These are phyloP conservation scores for Cyanoramphus novaezelandiae DNA, from an alignment of 2,113 vertebrate genomes.

Conservation along the genomic window DNA sequence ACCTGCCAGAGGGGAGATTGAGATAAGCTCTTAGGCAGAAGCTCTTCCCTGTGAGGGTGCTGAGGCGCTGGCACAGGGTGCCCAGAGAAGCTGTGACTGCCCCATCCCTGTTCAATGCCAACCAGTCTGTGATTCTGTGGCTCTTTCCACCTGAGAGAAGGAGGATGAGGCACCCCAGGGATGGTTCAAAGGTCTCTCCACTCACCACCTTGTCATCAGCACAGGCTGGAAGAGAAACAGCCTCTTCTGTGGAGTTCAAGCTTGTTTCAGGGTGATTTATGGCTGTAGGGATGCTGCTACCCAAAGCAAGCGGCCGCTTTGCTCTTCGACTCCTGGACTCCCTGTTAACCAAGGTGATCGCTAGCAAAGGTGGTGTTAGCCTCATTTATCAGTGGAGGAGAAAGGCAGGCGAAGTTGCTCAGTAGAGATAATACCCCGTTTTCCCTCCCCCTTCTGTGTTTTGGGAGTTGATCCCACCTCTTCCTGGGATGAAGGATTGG, in stretches of 20 bases:
- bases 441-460: fast-evolving
- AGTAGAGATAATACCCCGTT: fast-evolving
- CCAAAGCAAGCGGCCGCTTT: neutral
- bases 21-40: neutral
- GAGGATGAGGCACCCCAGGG: neutral
- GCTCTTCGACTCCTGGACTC: neutral
- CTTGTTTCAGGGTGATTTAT: constrained; percentile 54
- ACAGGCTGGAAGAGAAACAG: neutral
- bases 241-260: neutral
- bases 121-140: neutral
- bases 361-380: neutral
- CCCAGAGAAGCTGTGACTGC: neutral
- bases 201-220: neutral
- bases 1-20: too few species aligned
- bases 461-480: neutral
- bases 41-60: neutral
- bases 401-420: neutral
- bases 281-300: neutral
- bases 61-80: neutral
- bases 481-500: neutral
- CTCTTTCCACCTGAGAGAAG: neutral
- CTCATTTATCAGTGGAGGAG: constrained; percentile 43
- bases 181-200: neutral
- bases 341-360: constrained; percentile 17
- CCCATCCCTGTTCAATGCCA: neutral